Conservation (phyloP, 2,888 invertebrate genomes). For the Himalopsyche anomala region DNA sequence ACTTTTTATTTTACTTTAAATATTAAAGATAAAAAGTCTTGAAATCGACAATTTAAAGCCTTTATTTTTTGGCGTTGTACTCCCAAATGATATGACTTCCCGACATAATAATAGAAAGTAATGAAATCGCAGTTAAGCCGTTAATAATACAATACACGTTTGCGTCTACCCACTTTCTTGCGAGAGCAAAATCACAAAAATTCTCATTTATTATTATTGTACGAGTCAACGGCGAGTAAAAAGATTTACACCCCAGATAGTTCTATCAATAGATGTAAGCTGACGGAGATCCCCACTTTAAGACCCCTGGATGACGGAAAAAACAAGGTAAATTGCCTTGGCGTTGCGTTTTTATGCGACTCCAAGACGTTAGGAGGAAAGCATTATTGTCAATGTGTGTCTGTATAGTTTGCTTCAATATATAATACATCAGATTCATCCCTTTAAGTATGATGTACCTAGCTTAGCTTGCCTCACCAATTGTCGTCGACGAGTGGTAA, state of each 20-base stretch:
- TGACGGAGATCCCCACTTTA: slow-evolving; percentile 18
- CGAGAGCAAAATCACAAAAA: neutral
- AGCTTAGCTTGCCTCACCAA: neutral
- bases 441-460: neutral
- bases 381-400: slow-evolving; percentile 18
- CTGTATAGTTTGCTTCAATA: neutral
- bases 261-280: slow-evolving; percentile 24
- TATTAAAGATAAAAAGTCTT: too few relatives aligned
- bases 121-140: too few relatives aligned
- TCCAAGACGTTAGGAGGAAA: slow-evolving; percentile 2
- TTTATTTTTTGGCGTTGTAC: too few relatives aligned
- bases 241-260: slow-evolving; percentile 26
- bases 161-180: neutral
- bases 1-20: too few relatives aligned
- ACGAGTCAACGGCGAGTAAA: neutral
- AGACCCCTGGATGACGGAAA: neutral
- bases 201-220: slow-evolving; percentile 9
- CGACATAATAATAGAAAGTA: too few relatives aligned
- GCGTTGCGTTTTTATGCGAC: slow-evolving; percentile 26
- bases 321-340: slow-evolving; percentile 15
- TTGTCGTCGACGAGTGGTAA: too few relatives aligned
- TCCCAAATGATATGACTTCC: too few relatives aligned
- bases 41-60: too few relatives aligned
- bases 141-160: neutral
- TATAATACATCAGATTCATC: neutral